Evolutionary conservation across 2,888 invertebrate species (phyloP).

Genomic region (Seladonia tumulorum): DNA sequence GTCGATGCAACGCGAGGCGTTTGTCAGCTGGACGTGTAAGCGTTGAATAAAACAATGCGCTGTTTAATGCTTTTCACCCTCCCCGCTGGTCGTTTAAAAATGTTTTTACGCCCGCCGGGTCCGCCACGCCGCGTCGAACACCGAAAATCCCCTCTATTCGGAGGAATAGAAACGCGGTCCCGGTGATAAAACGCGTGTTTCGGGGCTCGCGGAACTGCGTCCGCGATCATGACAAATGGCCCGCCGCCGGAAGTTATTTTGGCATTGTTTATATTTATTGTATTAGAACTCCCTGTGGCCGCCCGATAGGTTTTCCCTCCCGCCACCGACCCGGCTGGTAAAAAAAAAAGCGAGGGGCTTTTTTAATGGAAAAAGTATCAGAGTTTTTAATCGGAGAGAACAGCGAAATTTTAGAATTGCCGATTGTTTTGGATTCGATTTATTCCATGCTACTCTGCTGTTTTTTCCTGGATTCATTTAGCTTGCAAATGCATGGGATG

Average conservation of each 20-base stretch:
- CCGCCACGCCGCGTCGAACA: not conserved
- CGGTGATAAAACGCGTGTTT: slow-evolving; percentile 15
- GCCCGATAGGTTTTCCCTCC: not conserved
- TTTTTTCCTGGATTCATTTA: not conserved
- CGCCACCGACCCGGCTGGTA: not conserved
- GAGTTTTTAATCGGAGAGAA: not conserved
- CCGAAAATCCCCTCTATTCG: not conserved
- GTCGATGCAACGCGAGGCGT: not conserved
- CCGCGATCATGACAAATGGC: slow-evolving; percentile 10
- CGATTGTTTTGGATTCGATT: not conserved
- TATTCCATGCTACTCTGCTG: not conserved
- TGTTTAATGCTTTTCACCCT: slow-evolving; percentile 16
- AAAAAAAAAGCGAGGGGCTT: not conserved
- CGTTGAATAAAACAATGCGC: slow-evolving; percentile 51
- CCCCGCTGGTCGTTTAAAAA: not conserved
- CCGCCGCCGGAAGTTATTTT: not conserved
- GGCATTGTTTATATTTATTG: slow-evolving; percentile 19
- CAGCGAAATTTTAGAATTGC: not conserved
- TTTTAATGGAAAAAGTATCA: not conserved
- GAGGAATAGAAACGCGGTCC: not conserved
- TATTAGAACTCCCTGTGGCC: not conserved
- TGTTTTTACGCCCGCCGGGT: slow-evolving; percentile 8
- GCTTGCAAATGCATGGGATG: not conserved
- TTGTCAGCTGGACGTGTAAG: slow-evolving; percentile 5
- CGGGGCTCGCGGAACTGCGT: not conserved